A percentile compares a stretch with the other conserved stretches of the same genome.
Evolutionary conservation across 2,797 vertebrate genomes (phyloP).

Genomic region (Hoplostethus mediterraneus): DNA sequence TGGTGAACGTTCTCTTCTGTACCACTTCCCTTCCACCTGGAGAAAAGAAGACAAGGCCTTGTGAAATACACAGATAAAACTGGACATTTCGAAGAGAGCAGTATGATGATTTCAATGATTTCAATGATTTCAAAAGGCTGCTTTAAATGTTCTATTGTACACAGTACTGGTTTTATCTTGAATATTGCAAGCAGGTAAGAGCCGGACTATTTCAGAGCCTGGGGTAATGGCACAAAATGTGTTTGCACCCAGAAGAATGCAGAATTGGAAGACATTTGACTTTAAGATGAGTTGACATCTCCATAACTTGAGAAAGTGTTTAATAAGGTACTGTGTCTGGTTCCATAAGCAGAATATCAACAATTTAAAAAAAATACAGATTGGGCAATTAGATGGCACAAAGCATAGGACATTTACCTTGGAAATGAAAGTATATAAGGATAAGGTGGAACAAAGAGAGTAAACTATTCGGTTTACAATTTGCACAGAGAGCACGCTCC

Average conservation of each 20-base stretch:
- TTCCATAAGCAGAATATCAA: no score
- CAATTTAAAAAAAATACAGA: background rate
- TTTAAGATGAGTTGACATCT: background rate
- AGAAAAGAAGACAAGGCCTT: constrained; percentile 5
- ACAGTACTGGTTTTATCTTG: background rate
- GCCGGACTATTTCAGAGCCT: background rate
- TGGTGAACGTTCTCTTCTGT: constrained; percentile 91
- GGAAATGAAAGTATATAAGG: background rate
- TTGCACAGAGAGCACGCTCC: background rate
- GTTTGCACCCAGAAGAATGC: background rate
- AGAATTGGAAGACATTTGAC: background rate
- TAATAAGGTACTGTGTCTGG: no score
- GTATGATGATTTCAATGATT: background rate
- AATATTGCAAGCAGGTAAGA: background rate
- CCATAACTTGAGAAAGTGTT: no score
- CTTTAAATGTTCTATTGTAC: background rate
- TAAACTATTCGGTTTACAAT: background rate
- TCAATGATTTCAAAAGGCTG: background rate
- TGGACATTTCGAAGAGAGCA: background rate
- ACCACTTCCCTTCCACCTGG: constrained; percentile 87
- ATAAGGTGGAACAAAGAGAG: background rate
- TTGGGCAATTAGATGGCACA: constrained; percentile 24
- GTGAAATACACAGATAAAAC: background rate
- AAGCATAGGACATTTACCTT: background rate
- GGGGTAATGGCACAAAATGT: background rate